Conservation (phyloP, 2,888 invertebrate genomes). For the Leucophora obtusa region DNA sequence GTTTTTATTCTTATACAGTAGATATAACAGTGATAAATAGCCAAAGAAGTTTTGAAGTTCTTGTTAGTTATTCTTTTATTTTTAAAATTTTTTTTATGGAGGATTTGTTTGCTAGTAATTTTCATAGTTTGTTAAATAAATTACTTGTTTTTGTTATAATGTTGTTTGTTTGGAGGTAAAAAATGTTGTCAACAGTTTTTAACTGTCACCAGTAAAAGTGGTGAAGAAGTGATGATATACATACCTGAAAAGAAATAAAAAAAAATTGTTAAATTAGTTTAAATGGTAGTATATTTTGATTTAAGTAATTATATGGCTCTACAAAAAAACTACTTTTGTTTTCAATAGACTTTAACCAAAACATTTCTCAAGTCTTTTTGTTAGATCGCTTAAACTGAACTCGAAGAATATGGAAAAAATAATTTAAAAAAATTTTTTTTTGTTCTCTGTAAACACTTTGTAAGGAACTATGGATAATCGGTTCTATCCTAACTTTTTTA, state of each 20-base stretch:
- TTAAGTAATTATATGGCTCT: too few species aligned
- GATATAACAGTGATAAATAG: constrained; percentile 62
- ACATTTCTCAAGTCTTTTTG: too few species aligned
- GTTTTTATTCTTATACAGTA: constrained; percentile 30
- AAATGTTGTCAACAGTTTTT: constrained; percentile 36
- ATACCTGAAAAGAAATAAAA: constrained; percentile 35
- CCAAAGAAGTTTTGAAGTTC: constrained; percentile 48
- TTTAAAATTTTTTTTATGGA: constrained; percentile 11
- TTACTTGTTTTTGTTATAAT: neutral
- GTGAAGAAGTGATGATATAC: constrained; percentile 18
- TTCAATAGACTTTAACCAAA: too few species aligned
- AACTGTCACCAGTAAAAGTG: neutral
- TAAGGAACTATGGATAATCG: too few species aligned
- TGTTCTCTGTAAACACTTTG: too few species aligned
- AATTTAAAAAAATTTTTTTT: too few species aligned
- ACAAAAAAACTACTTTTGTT: too few species aligned
- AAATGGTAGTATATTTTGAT: too few species aligned
- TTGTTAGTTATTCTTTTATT: constrained; percentile 28
- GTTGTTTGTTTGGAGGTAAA: neutral
- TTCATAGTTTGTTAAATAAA: constrained; percentile 17
- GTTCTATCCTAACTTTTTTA: too few species aligned
- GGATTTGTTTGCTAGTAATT: constrained; percentile 17
- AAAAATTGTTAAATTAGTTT: neutral
- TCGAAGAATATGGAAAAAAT: too few species aligned
- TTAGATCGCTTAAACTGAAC: too few species aligned